Evolutionary conservation across 2,888 invertebrate genomes (phyloP), one percentile per base, ranked within the genome.

Genomic region (Leucania comma): DNA sequence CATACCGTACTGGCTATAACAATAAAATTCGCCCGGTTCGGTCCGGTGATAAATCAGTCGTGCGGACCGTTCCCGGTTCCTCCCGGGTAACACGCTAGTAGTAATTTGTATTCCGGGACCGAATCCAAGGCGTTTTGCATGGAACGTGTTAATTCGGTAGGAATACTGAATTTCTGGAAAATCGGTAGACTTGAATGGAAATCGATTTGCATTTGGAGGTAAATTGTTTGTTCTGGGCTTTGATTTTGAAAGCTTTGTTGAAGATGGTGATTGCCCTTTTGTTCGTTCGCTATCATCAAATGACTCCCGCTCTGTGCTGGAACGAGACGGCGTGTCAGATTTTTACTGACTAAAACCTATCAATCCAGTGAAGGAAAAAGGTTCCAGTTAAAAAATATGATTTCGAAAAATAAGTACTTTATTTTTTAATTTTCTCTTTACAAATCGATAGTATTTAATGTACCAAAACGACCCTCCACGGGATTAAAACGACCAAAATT

Each of bases 71-170:
- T 68, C 35, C 46, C n/a, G 17, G 75, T 71, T 54, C 60, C 60
- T 32, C 35, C 58, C 32, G 68, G 42, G 60, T 61, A 72, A 53
- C 46, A 50, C 58, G 46, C 70, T 51, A 17, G 80, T 66, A 69
- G 46, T 48, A 6, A 83, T 83, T 85, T 83, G 86, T 85, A 85
- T 85, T 82, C 85, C 56, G 69, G 68, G 56, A 50, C 75, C 54
- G 70, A 78, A 61, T 56, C 57, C 57, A 32, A 72, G 58, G 51
- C 66, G 58, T 66, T 79, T 66, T 72, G 54, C 63, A 57, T 72
- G 35, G 75, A 64, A 85, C 86, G 86, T 85, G 86, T 82, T 85
- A 85, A 85, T 85, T 82, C 56, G 57, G 50, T 26, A 51, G 32
- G 63, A 63, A 59, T 62, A 61, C 64, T 20, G 48, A 67, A 72